Evolutionary conservation across 2,888 invertebrate species (phyloP).

Genomic region (Allygus modestus): DNA sequence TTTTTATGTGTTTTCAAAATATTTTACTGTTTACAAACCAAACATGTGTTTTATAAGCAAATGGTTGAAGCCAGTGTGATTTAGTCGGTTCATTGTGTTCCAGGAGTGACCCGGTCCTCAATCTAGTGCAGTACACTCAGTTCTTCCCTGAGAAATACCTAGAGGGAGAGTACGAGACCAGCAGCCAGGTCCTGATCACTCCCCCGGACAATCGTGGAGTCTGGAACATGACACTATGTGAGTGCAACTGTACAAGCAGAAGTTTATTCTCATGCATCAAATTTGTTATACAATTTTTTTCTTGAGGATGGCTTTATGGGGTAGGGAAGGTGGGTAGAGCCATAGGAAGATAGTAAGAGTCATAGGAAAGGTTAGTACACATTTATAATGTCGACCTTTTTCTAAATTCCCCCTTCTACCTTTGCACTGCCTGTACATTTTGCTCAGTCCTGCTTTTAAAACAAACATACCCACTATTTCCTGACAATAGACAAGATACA

Average conservation of each 20-base stretch:
- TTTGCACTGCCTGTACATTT: too few species aligned
- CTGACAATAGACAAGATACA: too few species aligned
- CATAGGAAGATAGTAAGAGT: too few species aligned
- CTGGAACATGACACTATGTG: slow-evolving; percentile 86
- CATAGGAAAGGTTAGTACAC: too few species aligned
- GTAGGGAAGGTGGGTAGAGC: too few species aligned
- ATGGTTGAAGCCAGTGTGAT: neutral
- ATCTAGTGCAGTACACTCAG: slow-evolving; percentile 85
- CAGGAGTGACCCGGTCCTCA: slow-evolving; percentile 82
- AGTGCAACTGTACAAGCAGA: slow-evolving; percentile 70
- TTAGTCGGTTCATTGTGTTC: neutral
- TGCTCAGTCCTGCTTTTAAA: too few species aligned
- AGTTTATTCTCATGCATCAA: too few species aligned
- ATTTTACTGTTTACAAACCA: neutral
- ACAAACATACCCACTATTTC: too few species aligned
- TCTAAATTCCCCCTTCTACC: too few species aligned
- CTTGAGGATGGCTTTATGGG: too few species aligned
- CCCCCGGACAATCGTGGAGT: slow-evolving; percentile 79
- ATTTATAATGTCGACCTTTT: too few species aligned
- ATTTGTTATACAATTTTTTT: too few species aligned
- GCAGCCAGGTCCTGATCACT: slow-evolving; percentile 77
- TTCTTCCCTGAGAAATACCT: slow-evolving; percentile 89
- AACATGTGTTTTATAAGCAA: neutral
- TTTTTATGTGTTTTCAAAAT: neutral
- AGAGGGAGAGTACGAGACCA: slow-evolving; percentile 82